Evolutionary conservation across 2,797 vertebrate species (phyloP), one percentile per base, ranked within the genome.

Genomic region (Macrochelys suwanniensis): DNA sequence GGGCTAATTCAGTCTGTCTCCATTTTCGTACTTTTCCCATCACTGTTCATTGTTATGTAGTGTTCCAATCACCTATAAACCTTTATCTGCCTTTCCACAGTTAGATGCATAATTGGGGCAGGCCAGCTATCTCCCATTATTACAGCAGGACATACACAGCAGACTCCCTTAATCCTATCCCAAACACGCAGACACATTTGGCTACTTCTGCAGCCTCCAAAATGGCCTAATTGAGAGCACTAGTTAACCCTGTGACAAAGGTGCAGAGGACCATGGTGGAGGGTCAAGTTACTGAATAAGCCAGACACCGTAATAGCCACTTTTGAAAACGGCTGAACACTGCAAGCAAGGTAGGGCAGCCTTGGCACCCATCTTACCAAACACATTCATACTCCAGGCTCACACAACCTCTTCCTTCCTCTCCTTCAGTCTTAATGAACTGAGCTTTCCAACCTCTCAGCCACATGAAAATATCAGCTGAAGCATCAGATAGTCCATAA

Each of bases 401-500:
- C 33, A 80, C 23, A 76, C 25, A 7, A 45, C 33, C 5, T 28
- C 26, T 77, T 77, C 45, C 6, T 77, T 77, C 21, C 0, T 2
- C 19, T 54, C 77, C 68, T 83, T 92, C 84, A 80, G 68, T 7
- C 49, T 57, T 57, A 45, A 10, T 49, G 6, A 3, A 0, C 7
- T 33, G 49, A 79, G 87, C 79, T 68, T 82, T 90, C 78, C 83
- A n/a, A 21, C 25, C 82, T 82, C 4, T 5, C 2, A 28, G 13
- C n/a, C 53, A 33, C 90, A 89, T 68, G 53, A 82, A 57, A 87
- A 8, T 25, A 76, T 6, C 26, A 21, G 15, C 0, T 0, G 82
- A 79, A 92, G 61, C 81, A 68, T 68, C 82, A 95, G 56, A 37
- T 85, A n/a, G 0, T 4, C 53, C 31, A 77, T 31, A 47, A 15